Conservation (phyloP, 2,888 invertebrate species). For the Drosophila parthenogenetica region DNA sequence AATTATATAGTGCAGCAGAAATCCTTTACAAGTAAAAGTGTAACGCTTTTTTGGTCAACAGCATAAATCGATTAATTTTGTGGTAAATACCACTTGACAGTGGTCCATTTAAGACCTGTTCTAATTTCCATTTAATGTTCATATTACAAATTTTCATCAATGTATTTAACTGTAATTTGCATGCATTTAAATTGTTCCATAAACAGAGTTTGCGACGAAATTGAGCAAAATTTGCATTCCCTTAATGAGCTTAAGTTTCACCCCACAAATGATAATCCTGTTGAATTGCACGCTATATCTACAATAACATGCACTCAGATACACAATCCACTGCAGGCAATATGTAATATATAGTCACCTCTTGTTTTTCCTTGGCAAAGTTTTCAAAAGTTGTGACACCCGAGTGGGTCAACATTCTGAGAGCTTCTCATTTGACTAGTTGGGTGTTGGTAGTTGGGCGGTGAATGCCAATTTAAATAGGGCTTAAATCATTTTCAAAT, state of each 20-base stretch:
- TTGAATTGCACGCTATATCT: constrained; percentile 19
- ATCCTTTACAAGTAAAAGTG: too few relatives aligned
- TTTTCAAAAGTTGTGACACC: constrained; percentile 49
- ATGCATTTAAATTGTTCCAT: background rate
- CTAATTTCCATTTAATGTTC: background rate
- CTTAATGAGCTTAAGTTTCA: background rate
- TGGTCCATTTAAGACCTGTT: background rate
- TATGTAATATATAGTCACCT: constrained; percentile 26
- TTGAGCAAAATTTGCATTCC: constrained; percentile 2
- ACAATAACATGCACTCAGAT: constrained; percentile 25
- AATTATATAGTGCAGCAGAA: too few relatives aligned
- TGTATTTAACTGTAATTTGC: background rate
- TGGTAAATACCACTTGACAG: background rate
- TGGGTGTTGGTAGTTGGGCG: constrained; percentile 3
- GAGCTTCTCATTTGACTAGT: constrained; percentile 9
- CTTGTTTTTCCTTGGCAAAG: constrained; percentile 19
- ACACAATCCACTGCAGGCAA: constrained; percentile 25
- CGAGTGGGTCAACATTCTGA: constrained; percentile 57
- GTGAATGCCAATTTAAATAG: constrained; percentile 19
- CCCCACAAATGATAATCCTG: background rate
- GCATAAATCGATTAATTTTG: too few relatives aligned
- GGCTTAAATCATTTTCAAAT: constrained; percentile 21
- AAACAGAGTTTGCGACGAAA: background rate
- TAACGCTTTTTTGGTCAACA: too few relatives aligned
- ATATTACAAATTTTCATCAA: background rate